These are phyloP conservation scores for Halichoeres trimaculatus DNA, from an alignment of 2,113 vertebrate species.

Conservation along the genomic window DNA sequence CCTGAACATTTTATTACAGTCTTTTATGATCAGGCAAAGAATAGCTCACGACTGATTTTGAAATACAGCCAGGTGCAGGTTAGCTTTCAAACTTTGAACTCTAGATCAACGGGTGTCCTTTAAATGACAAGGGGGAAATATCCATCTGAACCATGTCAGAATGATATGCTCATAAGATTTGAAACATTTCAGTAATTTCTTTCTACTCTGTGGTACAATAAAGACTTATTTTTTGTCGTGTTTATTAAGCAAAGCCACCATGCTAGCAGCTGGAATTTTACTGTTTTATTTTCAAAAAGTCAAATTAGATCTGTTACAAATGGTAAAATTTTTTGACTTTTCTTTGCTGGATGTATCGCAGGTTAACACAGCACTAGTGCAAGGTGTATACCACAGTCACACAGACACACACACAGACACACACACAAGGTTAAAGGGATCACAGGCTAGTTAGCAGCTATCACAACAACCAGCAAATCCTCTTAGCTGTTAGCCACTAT, in stretches of 20 bases:
- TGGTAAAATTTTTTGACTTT: not conserved
- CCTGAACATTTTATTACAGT: not conserved
- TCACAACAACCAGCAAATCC: constrained; percentile 49
- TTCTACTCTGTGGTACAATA: not conserved
- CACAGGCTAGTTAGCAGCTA: constrained; percentile 45
- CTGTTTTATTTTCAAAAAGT: not conserved
- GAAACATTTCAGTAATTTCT: not conserved
- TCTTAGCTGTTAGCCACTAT: constrained; percentile 31
- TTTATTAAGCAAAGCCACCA: constrained; percentile 4
- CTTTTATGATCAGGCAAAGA: not conserved
- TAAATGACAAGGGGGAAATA: not conserved
- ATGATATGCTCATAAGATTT: not conserved
- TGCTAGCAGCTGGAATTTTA: not conserved
- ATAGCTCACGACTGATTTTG: not conserved
- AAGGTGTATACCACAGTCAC: not conserved
- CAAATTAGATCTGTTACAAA: not conserved
- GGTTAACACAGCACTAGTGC: not conserved
- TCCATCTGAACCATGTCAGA: not conserved
- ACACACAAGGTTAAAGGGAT: constrained; percentile 2
- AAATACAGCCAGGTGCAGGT: not conserved
- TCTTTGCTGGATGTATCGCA: constrained; percentile 2
- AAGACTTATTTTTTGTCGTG: not conserved
- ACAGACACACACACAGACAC: not conserved
- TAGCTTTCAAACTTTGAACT: too few relatives aligned
- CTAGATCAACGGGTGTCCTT: not conserved